A percentile compares a stretch with the other conserved stretches of the same genome.
Evolutionary conservation across 2,797 vertebrate species (phyloP).

Genomic region (Danio jaintianensis): DNA sequence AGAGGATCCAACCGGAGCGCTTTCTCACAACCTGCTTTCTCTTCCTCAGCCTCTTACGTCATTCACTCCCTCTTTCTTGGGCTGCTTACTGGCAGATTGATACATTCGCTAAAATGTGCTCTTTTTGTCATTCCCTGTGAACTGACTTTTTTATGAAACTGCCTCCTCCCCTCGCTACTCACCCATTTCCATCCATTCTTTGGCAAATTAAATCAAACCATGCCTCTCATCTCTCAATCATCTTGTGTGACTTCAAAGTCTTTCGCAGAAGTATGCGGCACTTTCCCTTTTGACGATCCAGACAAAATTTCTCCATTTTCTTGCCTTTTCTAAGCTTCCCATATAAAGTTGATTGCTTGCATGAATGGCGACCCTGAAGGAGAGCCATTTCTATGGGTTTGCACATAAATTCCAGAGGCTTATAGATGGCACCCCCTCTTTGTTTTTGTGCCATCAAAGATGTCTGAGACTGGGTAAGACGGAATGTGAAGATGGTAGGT

Average conservation of each 20-base stretch:
- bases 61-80: constrained; percentile 59
- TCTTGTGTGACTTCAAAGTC: constrained; percentile 80
- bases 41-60: constrained; percentile 58
- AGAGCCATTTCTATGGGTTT: constrained; percentile 77
- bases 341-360: constrained; percentile 75
- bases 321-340: constrained; percentile 73
- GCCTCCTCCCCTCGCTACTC: constrained; percentile 50
- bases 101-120: constrained; percentile 77
- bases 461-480: constrained; percentile 69
- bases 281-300: constrained; percentile 64
- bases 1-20: constrained; percentile 77
- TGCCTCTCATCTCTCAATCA: constrained; percentile 78
- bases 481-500: constrained; percentile 70
- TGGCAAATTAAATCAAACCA: constrained; percentile 73
- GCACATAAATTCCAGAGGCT: constrained; percentile 74
- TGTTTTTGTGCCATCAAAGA: constrained; percentile 78
- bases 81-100: constrained; percentile 72
- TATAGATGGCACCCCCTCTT: constrained; percentile 77
- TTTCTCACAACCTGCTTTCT: constrained; percentile 79
- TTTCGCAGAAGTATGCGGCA: constrained; percentile 70
- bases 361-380: constrained; percentile 77
- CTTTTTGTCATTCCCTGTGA: constrained; percentile 72
- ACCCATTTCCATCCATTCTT: constrained; percentile 67
- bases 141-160: constrained; percentile 72
- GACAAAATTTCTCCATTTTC: constrained; percentile 74